Base-by-base conservation (phyloP, 2,888 invertebrate genomes). In the Platynereis dumerilii region DNA sequence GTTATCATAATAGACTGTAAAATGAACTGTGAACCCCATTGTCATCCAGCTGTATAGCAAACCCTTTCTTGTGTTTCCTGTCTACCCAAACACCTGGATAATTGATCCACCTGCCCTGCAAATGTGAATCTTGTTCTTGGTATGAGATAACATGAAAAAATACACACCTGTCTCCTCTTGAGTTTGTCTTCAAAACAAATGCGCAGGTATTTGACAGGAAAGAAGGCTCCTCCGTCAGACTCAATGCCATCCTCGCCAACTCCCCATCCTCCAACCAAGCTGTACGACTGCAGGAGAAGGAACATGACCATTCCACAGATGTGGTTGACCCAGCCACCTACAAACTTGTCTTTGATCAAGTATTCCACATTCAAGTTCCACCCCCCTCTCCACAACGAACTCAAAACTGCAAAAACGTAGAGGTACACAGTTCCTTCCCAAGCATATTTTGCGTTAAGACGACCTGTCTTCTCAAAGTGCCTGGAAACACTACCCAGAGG, bases 381-480 rank as follows among this genome's bases (percentile, higher is more conserved):
- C 1, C 28, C 55, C 3, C 61, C 61, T 2, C 61, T n/a, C 61
- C 61, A 61, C 54, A 61, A 17, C 39, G 54, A 27, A 34, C 52
- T 24, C 39, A 61, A 17, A n/a, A 24, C 15, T 1, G 39, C 26
- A 27, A 61, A 61, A 53, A 34, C 22, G n/a, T 34, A 20, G 2
- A 34, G 22, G 26, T 61, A 61, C 39, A 61, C 20, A 17, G 22
- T n/a, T n/a, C 52, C 61, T 26, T 61, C 61, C 54, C 55, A 61
- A 15, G 39, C 22, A 12, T 48, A 28, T 29, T 52, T 60, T 1
- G 29, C 27, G 28, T 5, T 10, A 5, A 2, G 3, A 12, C 24
- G 15, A 22, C 22, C 22, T 20, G n/a, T 48, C 22, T 48, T 48
- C 7, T 48, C 48, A 10, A 48, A 48, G 22, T 48, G 22, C 22